phyloP scores from a whole-genome alignment of 2,113 vertebrate species.

The Hemichromis elongatus region DNA sequence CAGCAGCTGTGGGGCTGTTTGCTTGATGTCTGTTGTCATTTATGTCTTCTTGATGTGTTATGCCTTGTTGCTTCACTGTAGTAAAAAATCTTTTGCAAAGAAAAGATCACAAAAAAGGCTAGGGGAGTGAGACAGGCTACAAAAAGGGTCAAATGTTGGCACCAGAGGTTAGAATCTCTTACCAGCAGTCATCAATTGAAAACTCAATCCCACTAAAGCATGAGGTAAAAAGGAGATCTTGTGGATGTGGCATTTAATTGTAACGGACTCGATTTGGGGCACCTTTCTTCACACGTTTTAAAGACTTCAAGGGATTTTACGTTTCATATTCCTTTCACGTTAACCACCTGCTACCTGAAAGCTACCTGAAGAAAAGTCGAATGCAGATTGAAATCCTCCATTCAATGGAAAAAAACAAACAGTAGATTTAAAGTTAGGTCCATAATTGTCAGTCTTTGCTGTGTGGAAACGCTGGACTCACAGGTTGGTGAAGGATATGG shows the following conservation, averaged over 20 bases:
- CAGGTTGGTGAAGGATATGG: no score
- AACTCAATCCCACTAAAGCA: background rate
- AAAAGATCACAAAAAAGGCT: background rate
- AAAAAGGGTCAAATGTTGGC: background rate
- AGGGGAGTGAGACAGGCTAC: background rate
- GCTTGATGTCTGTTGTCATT: background rate
- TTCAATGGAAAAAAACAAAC: background rate
- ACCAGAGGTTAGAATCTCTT: background rate
- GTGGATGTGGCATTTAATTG: background rate
- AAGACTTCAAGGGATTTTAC: background rate
- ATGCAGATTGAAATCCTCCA: background rate
- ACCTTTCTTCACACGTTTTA: background rate
- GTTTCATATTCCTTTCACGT: background rate
- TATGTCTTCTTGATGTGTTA: fast-evolving
- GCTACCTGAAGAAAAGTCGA: background rate
- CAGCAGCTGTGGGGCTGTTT: background rate
- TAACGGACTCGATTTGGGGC: background rate
- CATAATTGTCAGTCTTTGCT: no score
- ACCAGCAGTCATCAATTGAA: background rate
- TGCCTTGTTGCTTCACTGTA: background rate
- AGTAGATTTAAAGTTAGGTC: background rate
- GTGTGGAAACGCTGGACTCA: no score
- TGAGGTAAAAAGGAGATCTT: background rate
- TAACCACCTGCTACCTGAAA: background rate
- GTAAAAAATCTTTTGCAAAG: background rate